A percentile compares a stretch with the other conserved stretches of the same genome.
phyloP scores from a whole-genome alignment of 2,113 vertebrate species.

The Cyanistes caeruleus region DNA sequence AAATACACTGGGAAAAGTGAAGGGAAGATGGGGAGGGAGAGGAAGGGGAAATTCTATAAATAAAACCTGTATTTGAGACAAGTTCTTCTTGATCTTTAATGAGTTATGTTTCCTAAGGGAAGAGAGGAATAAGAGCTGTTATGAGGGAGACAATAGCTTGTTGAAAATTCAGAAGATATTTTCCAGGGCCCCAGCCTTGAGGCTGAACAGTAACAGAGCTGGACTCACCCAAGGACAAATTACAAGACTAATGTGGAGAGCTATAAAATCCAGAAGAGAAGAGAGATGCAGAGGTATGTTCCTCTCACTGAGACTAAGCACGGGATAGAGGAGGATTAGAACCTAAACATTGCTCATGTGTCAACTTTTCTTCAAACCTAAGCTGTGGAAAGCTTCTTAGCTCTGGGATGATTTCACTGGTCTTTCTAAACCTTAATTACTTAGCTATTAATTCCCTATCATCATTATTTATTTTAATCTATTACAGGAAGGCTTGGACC shows the following conservation, averaged over 20 bases:
- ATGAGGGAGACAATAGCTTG: not conserved
- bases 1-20: not conserved
- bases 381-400: not conserved
- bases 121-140: not conserved
- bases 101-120: not conserved
- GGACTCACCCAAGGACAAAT: not conserved
- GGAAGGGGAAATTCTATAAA: not conserved
- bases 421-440: not conserved
- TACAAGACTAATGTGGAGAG: not conserved
- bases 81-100: not conserved
- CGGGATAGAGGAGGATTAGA: not conserved
- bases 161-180: not conserved
- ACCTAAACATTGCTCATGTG: not conserved
- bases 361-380: not conserved
- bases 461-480: not conserved
- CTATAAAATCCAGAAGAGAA: not conserved
- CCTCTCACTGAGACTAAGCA: not conserved
- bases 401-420: not conserved
- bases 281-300: not conserved
- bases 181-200: not conserved
- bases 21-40: not conserved
- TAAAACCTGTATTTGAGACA: constrained; percentile 4
- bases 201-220: not conserved
- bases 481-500: not conserved
- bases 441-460: not conserved